Percentiles rank a stretch among this genome's conserved stretches.
phyloP scores from a whole-genome alignment of 2,797 vertebrate genomes.

The Novumbra hubbsi region DNA sequence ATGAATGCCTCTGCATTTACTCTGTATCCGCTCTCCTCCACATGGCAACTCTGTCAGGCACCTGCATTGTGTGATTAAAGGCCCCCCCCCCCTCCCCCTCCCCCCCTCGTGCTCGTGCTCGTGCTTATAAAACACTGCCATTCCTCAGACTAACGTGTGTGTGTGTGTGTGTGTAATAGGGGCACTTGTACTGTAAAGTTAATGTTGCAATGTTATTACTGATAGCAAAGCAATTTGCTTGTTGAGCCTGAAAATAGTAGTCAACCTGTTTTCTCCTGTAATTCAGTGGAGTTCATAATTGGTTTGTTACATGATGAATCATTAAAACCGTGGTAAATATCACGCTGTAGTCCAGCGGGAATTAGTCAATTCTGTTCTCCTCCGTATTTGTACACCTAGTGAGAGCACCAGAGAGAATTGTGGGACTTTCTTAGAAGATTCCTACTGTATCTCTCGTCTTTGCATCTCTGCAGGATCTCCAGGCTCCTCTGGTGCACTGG shows the following conservation, averaged over 20 bases:
- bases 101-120: background rate
- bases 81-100: background rate
- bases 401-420: background rate
- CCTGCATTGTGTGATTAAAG: background rate
- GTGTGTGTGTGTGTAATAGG: background rate
- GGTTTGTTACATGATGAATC: background rate
- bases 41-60: too few species aligned
- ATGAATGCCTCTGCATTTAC: too few species aligned
- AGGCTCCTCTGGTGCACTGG: slow-evolving; percentile 99
- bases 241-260: background rate
- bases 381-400: background rate
- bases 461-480: slow-evolving; percentile 99
- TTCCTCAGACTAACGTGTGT: background rate
- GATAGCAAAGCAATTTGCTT: background rate
- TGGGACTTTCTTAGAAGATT: slow-evolving; percentile 55
- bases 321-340: background rate
- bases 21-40: too few species aligned
- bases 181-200: background rate
- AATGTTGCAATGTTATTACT: background rate
- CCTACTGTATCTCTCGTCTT: slow-evolving; percentile 99
- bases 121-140: slow-evolving; percentile 10
- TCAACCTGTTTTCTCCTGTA: slow-evolving; percentile 1
- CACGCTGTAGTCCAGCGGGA: background rate
- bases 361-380: background rate
- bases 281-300: background rate